Evolutionary conservation across 2,113 vertebrate genomes (phyloP).

Genomic region (Balaeniceps rex): DNA sequence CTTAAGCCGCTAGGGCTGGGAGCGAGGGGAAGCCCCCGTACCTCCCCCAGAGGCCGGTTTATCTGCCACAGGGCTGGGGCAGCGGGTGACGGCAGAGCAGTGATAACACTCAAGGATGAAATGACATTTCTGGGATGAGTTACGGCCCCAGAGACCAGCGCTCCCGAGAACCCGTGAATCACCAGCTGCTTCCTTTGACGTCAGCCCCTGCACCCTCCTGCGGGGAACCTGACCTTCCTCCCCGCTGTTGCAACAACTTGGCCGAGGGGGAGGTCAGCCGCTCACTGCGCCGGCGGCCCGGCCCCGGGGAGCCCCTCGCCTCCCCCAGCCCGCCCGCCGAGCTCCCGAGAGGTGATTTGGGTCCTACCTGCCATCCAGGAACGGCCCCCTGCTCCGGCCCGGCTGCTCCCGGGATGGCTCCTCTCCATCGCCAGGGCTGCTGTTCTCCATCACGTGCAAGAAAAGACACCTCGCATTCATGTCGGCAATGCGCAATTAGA

Average conservation of each 20-base stretch:
- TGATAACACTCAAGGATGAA: constrained; percentile 64
- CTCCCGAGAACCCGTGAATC: constrained; percentile 10
- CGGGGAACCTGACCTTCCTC: constrained; percentile 47
- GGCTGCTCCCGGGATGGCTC: accelerated
- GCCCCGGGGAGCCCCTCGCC: neutral
- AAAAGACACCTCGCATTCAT: neutral
- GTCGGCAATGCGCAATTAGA: accelerated
- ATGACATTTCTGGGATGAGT: constrained; percentile 62
- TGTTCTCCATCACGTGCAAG: accelerated
- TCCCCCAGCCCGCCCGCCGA: neutral
- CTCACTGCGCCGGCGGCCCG: accelerated
- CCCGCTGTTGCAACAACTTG: neutral
- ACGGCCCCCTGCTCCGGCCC: accelerated
- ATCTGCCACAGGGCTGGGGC: neutral
- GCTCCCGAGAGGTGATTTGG: accelerated
- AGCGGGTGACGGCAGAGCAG: neutral
- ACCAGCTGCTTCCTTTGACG: constrained; percentile 68
- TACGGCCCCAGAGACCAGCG: neutral
- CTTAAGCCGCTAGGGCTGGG: neutral
- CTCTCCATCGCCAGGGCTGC: neutral
- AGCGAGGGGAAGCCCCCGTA: neutral
- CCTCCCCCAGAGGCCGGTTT: neutral
- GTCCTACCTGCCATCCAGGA: neutral
- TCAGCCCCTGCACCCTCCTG: constrained; percentile 35
- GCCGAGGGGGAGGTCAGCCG: neutral